Percentiles rank a stretch among this genome's conserved stretches.
These are phyloP conservation scores for Shargacucullia verbasci DNA, from an alignment of 2,888 invertebrate species.

Conservation along the genomic window DNA sequence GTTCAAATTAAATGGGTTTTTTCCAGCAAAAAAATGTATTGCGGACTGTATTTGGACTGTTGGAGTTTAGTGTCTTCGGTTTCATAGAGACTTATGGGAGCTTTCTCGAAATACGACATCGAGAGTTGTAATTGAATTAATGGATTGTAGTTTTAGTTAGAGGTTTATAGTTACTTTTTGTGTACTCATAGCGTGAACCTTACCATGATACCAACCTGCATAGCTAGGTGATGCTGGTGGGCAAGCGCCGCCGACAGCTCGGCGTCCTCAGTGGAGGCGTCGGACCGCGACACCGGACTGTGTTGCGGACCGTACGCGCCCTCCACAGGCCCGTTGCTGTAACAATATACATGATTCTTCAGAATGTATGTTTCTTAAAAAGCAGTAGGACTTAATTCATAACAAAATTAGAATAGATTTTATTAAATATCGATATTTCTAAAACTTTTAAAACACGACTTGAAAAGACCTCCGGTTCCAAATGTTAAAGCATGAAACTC, in stretches of 20 bases:
- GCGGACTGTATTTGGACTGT: not conserved
- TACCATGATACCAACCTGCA: constrained; percentile 76
- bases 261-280: constrained; percentile 87
- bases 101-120: too few species aligned
- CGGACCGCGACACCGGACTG: constrained; percentile 87
- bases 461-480: too few species aligned
- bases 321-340: constrained; percentile 87
- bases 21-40: not conserved
- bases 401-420: too few species aligned
- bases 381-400: not conserved
- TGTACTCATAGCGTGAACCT: constrained; percentile 3
- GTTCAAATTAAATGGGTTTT: not conserved
- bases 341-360: constrained; percentile 58
- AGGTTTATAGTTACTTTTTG: too few species aligned
- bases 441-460: too few species aligned
- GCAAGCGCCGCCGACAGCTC: constrained; percentile 86
- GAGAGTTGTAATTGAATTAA: too few species aligned
- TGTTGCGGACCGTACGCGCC: constrained; percentile 87
- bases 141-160: too few species aligned
- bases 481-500: too few species aligned
- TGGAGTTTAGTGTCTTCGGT: too few species aligned
- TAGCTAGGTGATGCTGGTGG: constrained; percentile 86
- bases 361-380: not conserved
- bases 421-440: too few species aligned
- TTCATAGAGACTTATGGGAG: too few species aligned